Conservation (phyloP, 1,140 invertebrate genomes). For the Phymorhynchus buccinoides region DNA sequence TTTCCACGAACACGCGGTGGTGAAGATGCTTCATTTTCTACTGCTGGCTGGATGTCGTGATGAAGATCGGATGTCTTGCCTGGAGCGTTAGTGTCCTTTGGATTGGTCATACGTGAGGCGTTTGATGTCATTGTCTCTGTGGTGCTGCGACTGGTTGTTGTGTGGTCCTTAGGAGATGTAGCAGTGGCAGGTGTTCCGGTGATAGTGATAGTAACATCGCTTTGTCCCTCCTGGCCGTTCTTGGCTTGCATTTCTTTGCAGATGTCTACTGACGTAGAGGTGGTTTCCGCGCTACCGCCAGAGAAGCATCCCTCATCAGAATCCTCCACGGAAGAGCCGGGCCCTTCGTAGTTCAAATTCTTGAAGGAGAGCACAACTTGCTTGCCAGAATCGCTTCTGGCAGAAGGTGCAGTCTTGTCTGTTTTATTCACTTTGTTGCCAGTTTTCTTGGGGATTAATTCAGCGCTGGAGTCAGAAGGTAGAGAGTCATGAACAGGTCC, state of each 20-base stretch:
- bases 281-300: neutral
- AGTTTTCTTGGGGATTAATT: neutral
- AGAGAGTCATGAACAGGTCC: neutral
- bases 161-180: neutral
- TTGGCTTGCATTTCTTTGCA: neutral
- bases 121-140: neutral
- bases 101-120: neutral
- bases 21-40: neutral
- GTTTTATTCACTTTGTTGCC: neutral
- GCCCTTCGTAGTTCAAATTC: neutral
- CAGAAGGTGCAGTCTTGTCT: neutral
- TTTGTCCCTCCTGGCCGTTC: neutral
- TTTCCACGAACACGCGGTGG: neutral
- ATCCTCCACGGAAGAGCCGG: neutral
- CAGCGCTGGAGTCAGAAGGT: neutral
- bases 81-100: neutral
- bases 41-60: neutral
- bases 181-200: neutral
- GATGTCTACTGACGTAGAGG: neutral
- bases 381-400: neutral
- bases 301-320: conserved; percentile 8
- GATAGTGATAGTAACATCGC: neutral
- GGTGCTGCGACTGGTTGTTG: neutral
- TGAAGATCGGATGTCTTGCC: neutral
- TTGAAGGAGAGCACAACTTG: conserved; percentile 5